These are phyloP conservation scores for Bolinopsis microptera DNA, from an alignment of 37 sponge, comb jelly and placozoan genomes.

Conservation along the genomic window DNA sequence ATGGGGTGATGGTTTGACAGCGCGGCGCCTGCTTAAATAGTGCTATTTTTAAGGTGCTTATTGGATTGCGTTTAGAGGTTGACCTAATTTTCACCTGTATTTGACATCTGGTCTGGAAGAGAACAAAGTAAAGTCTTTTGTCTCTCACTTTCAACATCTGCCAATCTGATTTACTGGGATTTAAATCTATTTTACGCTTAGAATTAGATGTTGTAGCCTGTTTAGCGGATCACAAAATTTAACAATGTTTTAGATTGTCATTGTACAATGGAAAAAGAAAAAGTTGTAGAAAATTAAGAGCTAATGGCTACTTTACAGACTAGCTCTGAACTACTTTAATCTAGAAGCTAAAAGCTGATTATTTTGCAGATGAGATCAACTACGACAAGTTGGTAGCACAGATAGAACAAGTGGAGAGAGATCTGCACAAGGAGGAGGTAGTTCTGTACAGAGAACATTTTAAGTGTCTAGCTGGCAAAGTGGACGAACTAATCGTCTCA, in stretches of 20 bases:
- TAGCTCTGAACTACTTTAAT: too few species aligned
- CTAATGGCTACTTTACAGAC: too few species aligned
- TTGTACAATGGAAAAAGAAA: too few species aligned
- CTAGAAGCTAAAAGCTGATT: too few species aligned
- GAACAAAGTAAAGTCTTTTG: background rate
- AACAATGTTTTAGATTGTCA: too few species aligned
- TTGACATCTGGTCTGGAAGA: background rate
- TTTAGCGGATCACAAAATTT: too few species aligned
- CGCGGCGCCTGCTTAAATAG: background rate
- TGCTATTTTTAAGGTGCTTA: background rate
- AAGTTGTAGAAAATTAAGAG: too few species aligned
- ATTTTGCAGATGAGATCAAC: too few species aligned
- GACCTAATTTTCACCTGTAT: background rate
- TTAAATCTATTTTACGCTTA: background rate
- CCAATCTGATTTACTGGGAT: background rate
- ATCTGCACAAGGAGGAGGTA: background rate
- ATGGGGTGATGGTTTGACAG: too few species aligned
- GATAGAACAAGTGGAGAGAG: conserved; percentile 1
- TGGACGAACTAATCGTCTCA: background rate
- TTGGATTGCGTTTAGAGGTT: background rate
- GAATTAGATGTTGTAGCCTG: too few species aligned
- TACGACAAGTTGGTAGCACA: background rate
- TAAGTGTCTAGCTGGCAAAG: background rate
- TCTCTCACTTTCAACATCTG: background rate
- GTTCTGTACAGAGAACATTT: background rate